Evolutionary conservation across 2,113 vertebrate genomes (phyloP), one percentile per base, ranked within the genome.

Genomic region (Aptenodytes patagonicus): DNA sequence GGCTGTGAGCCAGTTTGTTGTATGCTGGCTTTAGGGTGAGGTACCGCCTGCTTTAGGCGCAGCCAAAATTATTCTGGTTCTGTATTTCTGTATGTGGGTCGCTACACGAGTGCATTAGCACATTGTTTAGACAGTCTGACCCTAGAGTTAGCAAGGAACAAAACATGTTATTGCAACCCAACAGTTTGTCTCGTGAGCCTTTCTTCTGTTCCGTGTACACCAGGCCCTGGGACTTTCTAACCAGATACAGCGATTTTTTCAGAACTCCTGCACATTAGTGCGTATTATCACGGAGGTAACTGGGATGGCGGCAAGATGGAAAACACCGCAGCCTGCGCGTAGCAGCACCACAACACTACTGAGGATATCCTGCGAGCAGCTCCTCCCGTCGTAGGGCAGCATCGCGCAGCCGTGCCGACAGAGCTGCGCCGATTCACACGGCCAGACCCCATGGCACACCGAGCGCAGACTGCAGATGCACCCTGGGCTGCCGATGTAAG

Each of bases 131-230:
- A 24, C 40, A n/a, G 34, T 21, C 71, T 54, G 26, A 24, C 21
- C 40, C 69, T 31, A 11, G 18, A 71, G 29, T 22, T 34, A 36
- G 38, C 40, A 40, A 44, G 42, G 49, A 85, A 44, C 11, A 65
- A 64, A 72, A 11, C 55, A 42, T 1, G 1, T 11, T 51, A 12
- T 10, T 46, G 31, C 31, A 54, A 29, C 38, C 42, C 36, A 51
- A 8, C 18, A 19, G 22, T 46, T 91, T 26, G 18, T n/a, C 36
- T 70, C 68, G n/a, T 0, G 0, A 87, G 26, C 36, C 57, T 34
- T 40, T 29, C 54, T 51, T 44, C 26, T 51, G 7, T 55, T 78
- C 55, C 64, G 44, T 0, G 0, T 4, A n/a, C 19, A 52, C 0
- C 0, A 36, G 49, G 5, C 42, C 34, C 6, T 24, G n/a, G 13